Base-by-base conservation (phyloP, 2,113 vertebrate genomes). In the Delphinus delphis region DNA sequence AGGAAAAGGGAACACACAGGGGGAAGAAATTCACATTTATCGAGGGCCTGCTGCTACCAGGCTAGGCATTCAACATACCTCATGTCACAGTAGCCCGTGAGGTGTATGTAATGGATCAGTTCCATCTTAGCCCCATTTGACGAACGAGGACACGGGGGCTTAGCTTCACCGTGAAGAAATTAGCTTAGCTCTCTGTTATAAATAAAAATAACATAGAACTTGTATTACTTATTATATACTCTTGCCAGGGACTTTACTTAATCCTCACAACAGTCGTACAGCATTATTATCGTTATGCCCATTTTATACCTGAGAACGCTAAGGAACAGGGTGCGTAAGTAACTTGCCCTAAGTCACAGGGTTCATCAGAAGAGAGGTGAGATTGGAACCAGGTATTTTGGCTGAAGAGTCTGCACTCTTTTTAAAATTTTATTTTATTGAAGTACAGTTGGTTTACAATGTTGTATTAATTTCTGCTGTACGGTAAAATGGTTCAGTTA, bases 41-140 rank as follows among this genome's bases (percentile, higher is more conserved):
- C 0, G 18, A 90, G 55, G 86, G 18, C 28, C 82, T 50, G 20
- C 33, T 36, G 44, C 65, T 62, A 23, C 21, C 8, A 28, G 65
- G 44, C 33, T 36, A 60, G 86, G 70, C 70, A 25, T 12, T 15
- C 58, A 55, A 28, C 76, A 26, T 10, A 2, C 33, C n/a, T 60
- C 36, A 0, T 5, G 23, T 41, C 65, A 14, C 28, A 63, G 44
- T 14, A 53, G 53, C 65, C 36, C 23, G 1, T 33, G 58, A n/a
- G 15, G 5, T 6, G 1, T 20, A 2, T 2, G 5, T 25, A 25
- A 21, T 3, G 23, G 14, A 5, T 9, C n/a, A 47, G 67, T 44
- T 50, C 53, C 53, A 9, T 21, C 1, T 3, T 5, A 50, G 53
- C 36, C 12, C 12, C 79, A 28, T 41, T 10, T 81, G 74, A 65